Conservation (phyloP, 2,797 vertebrate species). For the Miopithecus talapoin region DNA sequence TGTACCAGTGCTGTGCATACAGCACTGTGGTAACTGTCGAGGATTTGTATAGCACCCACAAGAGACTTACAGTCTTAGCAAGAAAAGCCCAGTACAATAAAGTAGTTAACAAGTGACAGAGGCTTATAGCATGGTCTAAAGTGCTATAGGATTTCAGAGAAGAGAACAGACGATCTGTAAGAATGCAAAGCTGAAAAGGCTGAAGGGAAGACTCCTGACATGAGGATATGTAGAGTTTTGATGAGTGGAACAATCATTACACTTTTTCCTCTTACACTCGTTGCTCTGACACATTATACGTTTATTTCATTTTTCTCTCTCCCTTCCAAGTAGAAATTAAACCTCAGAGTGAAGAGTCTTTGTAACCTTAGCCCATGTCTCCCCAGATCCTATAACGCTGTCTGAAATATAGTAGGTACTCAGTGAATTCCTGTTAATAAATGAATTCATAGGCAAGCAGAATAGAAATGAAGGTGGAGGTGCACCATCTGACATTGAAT, state of each 20-base stretch:
- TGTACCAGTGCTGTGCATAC: not conserved
- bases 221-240: not conserved
- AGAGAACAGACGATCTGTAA: not conserved
- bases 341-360: not conserved
- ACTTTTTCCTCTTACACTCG: not conserved
- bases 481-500: not conserved
- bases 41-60: fast-evolving
- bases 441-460: not conserved
- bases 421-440: not conserved
- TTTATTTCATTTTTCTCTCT: not conserved
- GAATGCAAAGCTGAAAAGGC: not conserved
- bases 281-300: too few relatives aligned
- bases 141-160: not conserved
- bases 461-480: not conserved
- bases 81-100: not conserved
- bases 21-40: not conserved
- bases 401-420: not conserved
- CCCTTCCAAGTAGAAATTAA: not conserved
- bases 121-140: not conserved
- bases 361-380: not conserved
- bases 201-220: not conserved
- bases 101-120: not conserved
- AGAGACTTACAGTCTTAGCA: not conserved
- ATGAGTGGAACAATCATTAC: not conserved
- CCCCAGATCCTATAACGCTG: not conserved